Evolutionary conservation across 2,797 vertebrate species (phyloP).

Genomic region (Hoplostethus mediterraneus): DNA sequence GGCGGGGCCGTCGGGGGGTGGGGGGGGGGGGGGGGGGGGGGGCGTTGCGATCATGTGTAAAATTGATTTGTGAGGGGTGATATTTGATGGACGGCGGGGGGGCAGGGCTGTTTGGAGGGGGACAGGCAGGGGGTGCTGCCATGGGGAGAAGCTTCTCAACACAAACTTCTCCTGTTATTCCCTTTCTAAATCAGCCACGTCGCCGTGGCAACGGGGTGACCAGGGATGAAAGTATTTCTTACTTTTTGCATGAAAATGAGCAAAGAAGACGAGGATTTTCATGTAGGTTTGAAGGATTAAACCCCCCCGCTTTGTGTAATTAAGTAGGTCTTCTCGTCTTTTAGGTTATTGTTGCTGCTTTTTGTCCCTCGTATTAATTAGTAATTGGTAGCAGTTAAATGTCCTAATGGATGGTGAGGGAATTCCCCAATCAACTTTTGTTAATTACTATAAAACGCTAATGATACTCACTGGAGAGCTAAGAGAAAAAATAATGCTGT

Average conservation of each 20-base stretch:
- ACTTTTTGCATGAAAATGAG: neutral
- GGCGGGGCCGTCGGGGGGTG: slow-evolving; percentile 86
- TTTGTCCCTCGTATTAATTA: slow-evolving; percentile 90
- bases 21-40: slow-evolving; percentile 31
- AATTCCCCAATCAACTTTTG: slow-evolving; percentile 89
- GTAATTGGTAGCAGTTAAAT: slow-evolving; percentile 90
- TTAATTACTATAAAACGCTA: slow-evolving; percentile 91
- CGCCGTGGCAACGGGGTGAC: no score
- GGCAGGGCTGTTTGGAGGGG: slow-evolving; percentile 21
- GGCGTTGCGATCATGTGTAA: slow-evolving; percentile 92
- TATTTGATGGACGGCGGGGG: slow-evolving; percentile 91
- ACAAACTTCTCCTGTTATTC: neutral
- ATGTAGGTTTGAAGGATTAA: slow-evolving; percentile 15
- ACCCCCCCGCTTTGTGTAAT: slow-evolving; percentile 13
- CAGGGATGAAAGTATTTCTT: neutral
- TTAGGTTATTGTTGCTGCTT: slow-evolving; percentile 90
- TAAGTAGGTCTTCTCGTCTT: slow-evolving; percentile 74
- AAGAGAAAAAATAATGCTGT: neutral
- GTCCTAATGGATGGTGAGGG: slow-evolving; percentile 88
- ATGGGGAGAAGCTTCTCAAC: slow-evolving; percentile 75
- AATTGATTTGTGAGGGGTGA: slow-evolving; percentile 97
- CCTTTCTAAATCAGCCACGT: slow-evolving; percentile 1
- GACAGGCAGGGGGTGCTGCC: slow-evolving; percentile 82
- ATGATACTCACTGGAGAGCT: slow-evolving; percentile 83
- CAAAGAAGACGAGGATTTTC: slow-evolving; percentile 2